Base-by-base conservation (phyloP, 2,888 invertebrate genomes). In the Idaea biselata region DNA sequence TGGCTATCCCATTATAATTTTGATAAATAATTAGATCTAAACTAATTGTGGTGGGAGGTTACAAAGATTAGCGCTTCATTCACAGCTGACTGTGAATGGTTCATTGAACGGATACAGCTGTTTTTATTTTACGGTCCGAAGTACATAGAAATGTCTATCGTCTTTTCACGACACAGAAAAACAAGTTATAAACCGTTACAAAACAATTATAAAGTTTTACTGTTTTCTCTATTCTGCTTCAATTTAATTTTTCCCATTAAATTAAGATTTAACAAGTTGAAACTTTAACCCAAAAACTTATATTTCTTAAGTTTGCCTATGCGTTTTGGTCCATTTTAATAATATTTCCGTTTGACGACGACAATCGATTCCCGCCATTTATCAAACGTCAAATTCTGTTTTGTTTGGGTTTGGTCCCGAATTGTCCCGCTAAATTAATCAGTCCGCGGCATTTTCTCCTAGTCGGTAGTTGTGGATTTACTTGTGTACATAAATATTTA, bases 51-150 rank as follows among this genome's bases (percentile, higher is more conserved):
- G 61, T 58, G 64, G 67, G 64, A 64, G 62, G 25, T 8, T 16
- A 16, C 16, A n/a, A n/a, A n/a, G n/a, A n/a, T n/a, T n/a, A n/a
- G n/a, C n/a, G n/a, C n/a, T 55, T 55, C 16, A 33, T 16, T n/a
- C 55, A 58, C 64, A 64, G 64, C 61, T 64, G 67, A 53, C 59
- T 61, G 58, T 54, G 67, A 74, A 16, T 75, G 71, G 76, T 60
- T 72, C 69, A 68, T 63, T 71, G 69, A 70, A 66, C 63, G 58
- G 59, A 61, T 65, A 67, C 72, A 73, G 59, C 64, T 65, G 66
- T 33, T 25, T 60, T 14, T 66, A 11, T 18, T 4, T 66, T 66
- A 64, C 70, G 66, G 67, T 69, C 64, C 60, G 58, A 61, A 68
- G 55, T 60, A 33, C 32, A 55, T 16, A 17, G 18, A 56, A 44